These are phyloP conservation scores for Nezara viridula DNA, from an alignment of 2,888 invertebrate species.

Conservation along the genomic window DNA sequence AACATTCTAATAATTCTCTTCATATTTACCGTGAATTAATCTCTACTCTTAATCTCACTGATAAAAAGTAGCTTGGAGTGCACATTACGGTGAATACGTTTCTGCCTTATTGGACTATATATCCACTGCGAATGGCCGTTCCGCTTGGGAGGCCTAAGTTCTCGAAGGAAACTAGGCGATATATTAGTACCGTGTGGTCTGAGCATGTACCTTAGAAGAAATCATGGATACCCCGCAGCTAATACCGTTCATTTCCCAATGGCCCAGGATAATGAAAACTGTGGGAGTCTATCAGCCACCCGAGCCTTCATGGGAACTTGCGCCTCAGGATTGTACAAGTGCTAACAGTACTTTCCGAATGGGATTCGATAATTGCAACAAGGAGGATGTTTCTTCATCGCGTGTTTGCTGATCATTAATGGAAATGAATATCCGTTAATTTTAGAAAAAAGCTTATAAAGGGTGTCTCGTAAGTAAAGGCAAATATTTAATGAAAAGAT, in stretches of 20 bases:
- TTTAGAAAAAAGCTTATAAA: no score
- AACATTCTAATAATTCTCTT: no score
- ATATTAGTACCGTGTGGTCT: background rate
- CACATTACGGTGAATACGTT: background rate
- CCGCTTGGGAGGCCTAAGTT: background rate
- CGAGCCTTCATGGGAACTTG: background rate
- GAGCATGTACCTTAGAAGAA: background rate
- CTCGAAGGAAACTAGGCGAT: background rate
- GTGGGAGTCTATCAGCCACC: background rate
- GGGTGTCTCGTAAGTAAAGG: no score
- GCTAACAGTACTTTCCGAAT: conserved; percentile 2
- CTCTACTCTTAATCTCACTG: background rate
- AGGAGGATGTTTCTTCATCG: background rate
- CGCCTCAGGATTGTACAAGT: background rate
- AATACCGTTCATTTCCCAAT: conserved; percentile 22
- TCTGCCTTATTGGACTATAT: background rate
- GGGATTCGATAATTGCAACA: background rate
- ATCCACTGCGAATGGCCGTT: background rate
- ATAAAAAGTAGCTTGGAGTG: background rate
- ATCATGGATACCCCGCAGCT: background rate
- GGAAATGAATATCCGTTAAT: background rate
- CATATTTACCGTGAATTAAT: background rate
- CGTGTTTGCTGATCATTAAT: background rate
- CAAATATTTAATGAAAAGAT: no score
- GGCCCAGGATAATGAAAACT: background rate